Base-by-base conservation (phyloP, 2,888 invertebrate genomes). In the Phengaris alcon region DNA sequence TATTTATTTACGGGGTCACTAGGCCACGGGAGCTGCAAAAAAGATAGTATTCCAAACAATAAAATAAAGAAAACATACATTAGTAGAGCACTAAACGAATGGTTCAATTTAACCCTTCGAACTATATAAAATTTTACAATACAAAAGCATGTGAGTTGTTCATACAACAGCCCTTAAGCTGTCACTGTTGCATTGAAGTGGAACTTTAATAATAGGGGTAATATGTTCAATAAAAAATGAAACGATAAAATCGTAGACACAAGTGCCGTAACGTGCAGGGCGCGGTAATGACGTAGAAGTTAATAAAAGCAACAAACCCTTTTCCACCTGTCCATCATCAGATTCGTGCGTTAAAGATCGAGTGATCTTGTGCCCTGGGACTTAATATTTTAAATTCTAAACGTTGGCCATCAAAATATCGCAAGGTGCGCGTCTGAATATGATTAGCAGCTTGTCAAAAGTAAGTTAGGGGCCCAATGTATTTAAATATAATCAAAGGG, bases 391-490 rank as follows among this genome's bases (percentile, higher is more conserved):
- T 86, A 86, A 90, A 90, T 90, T 91, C 90, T 87, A 89, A 90
- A 87, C 86, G 86, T 84, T 84, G 80, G 79, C 81, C 86, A 84
- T 86, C 85, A 84, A 82, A 84, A 84, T 85, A 87, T 85, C 86
- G 91, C 93, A 93, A 93, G 93, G 93, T 93, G 93, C 84, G 80
- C 84, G 80, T 87, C 88, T 88, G 90, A 90, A 93, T 93, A 92
- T 93, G 93, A 93, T 93, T 93, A 93, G 91, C 93, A 88, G 93
- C 93, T 93, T 90, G 93, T 93, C 93, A 93, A 89, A 92, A 90
- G 83, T 88, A 87, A 89, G 86, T 91, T 91, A 90, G 86, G 84
- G 84, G 79, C 83, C 80, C 89, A 88, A 91, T 90, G 82, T 88
- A 91, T 92, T 92, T 88, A 87, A 90, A 91, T 88, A 83, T 87